These are phyloP conservation scores for Paralichthys olivaceus DNA, from an alignment of 2,113 vertebrate species.

Conservation along the genomic window DNA sequence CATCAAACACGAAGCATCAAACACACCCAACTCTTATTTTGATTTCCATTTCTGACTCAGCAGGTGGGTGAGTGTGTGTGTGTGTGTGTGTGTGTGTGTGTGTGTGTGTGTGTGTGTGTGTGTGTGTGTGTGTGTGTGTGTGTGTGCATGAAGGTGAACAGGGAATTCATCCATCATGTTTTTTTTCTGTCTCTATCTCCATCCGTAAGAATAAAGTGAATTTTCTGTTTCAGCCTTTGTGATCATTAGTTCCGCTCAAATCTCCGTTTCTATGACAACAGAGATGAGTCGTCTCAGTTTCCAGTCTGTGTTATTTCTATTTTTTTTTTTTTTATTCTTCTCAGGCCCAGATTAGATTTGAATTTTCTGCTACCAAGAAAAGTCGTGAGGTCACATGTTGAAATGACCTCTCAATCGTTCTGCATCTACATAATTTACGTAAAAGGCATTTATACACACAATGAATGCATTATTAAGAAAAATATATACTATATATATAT, in stretches of 20 bases:
- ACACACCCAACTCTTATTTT: conserved; percentile 30
- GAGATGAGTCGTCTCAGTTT: not conserved
- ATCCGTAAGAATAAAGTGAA: conserved; percentile 17
- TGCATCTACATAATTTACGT: no score
- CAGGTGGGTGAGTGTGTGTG: conserved; percentile 10
- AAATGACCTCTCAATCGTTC: no score
- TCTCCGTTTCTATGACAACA: conserved; percentile 66
- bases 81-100: not conserved
- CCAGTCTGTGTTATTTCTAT: not conserved
- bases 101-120: not conserved
- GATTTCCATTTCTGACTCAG: conserved; percentile 53
- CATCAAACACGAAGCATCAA: not conserved
- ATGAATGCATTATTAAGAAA: no score
- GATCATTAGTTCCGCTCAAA: conserved; percentile 25
- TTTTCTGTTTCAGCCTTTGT: conserved; percentile 13
- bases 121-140: not conserved
- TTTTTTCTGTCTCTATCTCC: not conserved
- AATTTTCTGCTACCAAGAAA: not conserved
- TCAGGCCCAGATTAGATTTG: not conserved
- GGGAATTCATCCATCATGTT: not conserved
- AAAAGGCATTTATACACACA: no score
- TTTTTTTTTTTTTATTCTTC: not conserved
- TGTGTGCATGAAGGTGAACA: not conserved
- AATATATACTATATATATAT: no score
- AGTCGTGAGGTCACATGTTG: no score